Evolutionary conservation across 2,888 invertebrate genomes (phyloP), one percentile per base, ranked within the genome.

Genomic region (Cosmopolites sordidus): DNA sequence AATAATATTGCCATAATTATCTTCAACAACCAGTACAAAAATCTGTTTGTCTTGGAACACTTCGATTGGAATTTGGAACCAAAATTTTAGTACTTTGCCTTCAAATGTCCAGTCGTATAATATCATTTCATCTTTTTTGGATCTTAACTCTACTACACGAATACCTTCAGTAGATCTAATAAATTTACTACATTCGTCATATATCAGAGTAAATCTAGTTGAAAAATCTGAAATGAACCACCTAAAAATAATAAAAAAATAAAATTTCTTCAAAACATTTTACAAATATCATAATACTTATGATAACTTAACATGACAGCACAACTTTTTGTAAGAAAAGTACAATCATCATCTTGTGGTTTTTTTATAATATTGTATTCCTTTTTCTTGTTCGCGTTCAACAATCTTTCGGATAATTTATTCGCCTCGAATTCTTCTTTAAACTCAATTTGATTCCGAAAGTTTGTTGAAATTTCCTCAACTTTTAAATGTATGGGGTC

Each of bases 1-100:
- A 54, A 86, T 73, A 59, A 86, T 79, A 68, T 83, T 83, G 61
- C 86, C 86, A 59, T 78, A 70, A 59, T 83, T 81, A 64, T 86
- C 86, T 72, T 84, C 83, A 38, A 83, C 83, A 48, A 85, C 78
- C 63, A 86, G 78, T 41, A 63, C 50, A n/a, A 51, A 56, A n/a
- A 33, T 52, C 40, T 29, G 33, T 73, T 75, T 69, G 74, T 76
- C 46, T 73, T 74, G 44, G 18, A 77, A 74, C 66, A 76, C 76
- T 29, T 78, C 78, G 67, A 78, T 77, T 6, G 80, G 80, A 54
- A 82, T 71, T 64, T 79, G 73, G 67, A 81, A 82, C 60, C 78
- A 76, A 67, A 79, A 81, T 65, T 79, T 81, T 38, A 81, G 76
- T 48, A 79, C 73, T 47, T 75, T 73, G 60, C 79, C 78, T 29